Conservation (phyloP, 2,888 invertebrate genomes). For the Euzetes globulus region DNA sequence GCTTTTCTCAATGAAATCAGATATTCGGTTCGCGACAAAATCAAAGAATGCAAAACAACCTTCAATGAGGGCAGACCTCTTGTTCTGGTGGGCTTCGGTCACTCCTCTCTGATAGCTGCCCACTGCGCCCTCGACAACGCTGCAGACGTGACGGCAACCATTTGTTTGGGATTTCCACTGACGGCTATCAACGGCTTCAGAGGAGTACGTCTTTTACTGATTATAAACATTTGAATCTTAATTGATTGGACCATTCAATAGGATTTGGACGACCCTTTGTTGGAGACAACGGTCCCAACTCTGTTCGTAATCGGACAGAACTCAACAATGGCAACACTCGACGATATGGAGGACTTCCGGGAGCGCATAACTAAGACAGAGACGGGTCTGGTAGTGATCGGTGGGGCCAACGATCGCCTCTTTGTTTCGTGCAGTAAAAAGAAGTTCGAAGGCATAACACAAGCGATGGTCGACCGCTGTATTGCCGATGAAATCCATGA, state of each 20-base stretch:
- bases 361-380: constrained; percentile 64
- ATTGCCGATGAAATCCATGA: constrained; percentile 48
- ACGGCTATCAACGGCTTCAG: constrained; percentile 63
- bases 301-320: constrained; percentile 72
- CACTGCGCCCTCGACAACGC: constrained; percentile 45
- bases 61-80: constrained; percentile 60
- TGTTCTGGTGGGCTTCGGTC: constrained; percentile 67
- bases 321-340: constrained; percentile 56
- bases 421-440: constrained; percentile 63
- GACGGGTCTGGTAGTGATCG: constrained; percentile 66
- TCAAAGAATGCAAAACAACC: constrained; percentile 57
- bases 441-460: constrained; percentile 65
- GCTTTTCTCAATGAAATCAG: constrained; percentile 47
- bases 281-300: constrained; percentile 64
- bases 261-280: constrained; percentile 64
- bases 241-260: constrained; percentile 38
- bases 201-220: constrained; percentile 50
- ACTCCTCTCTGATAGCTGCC: constrained; percentile 63
- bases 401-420: constrained; percentile 67
- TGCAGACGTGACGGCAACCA: constrained; percentile 58
- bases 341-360: constrained; percentile 67
- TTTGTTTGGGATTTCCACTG: constrained; percentile 70
- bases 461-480: constrained; percentile 68
- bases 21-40: constrained; percentile 58
- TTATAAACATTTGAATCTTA: constrained; percentile 19